Evolutionary conservation across 2,888 invertebrate species (phyloP).

Genomic region (Zeuzera pyrina): DNA sequence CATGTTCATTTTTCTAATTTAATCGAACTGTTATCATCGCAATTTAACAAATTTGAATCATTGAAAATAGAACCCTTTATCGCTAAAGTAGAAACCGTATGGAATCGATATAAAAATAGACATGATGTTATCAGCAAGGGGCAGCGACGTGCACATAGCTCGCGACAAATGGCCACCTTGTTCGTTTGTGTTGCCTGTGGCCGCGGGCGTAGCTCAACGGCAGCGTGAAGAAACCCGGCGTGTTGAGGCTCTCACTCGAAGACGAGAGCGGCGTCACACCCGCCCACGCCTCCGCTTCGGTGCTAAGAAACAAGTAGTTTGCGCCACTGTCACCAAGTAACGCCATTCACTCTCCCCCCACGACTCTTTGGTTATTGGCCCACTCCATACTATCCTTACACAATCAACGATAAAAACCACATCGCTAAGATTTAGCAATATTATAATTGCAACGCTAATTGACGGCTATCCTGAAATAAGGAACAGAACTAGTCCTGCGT

Average conservation of each 20-base stretch:
- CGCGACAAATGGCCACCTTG: constrained; percentile 76
- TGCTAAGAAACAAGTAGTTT: constrained; percentile 44
- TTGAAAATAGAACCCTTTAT: constrained; percentile 13
- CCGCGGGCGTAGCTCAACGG: constrained; percentile 85
- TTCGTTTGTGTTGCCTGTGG: constrained; percentile 84
- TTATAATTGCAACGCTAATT: too few species aligned
- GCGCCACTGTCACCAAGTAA: too few species aligned
- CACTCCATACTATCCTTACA: too few species aligned
- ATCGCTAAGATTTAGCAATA: too few species aligned
- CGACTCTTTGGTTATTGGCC: too few species aligned
- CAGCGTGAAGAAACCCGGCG: constrained; percentile 79
- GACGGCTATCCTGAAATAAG: too few species aligned
- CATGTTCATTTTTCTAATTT: too few species aligned
- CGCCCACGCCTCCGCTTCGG: constrained; percentile 47
- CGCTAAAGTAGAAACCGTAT: constrained; percentile 10
- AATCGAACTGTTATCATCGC: too few species aligned
- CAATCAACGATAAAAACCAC: too few species aligned
- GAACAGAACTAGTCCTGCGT: too few species aligned
- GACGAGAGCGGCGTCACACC: constrained; percentile 69
- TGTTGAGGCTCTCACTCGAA: constrained; percentile 77
- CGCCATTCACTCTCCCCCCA: too few species aligned
- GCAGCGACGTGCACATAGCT: constrained; percentile 55
- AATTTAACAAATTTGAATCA: constrained; percentile 22
- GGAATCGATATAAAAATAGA: constrained; percentile 20
- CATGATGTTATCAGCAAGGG: too few species aligned